These are phyloP conservation scores for Pteruthius melanotis DNA, from an alignment of 2,113 vertebrate genomes.

Conservation along the genomic window DNA sequence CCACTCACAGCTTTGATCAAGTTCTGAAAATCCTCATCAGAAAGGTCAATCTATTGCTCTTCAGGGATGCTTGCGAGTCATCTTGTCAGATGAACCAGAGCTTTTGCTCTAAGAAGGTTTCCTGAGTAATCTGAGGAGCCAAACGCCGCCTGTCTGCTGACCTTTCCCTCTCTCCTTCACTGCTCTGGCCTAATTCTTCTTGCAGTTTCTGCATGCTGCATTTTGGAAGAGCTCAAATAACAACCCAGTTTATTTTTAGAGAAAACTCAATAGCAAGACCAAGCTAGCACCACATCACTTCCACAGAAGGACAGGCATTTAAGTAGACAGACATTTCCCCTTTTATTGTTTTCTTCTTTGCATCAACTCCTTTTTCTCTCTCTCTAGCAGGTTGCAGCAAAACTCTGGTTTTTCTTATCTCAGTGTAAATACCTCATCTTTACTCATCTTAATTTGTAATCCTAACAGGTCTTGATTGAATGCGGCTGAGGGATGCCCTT, in stretches of 20 bases:
- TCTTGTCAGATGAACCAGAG: not conserved
- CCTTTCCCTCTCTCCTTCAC: not conserved
- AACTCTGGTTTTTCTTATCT: not conserved
- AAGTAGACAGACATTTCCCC: not conserved
- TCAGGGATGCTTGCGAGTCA: not conserved
- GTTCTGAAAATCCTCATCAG: not conserved
- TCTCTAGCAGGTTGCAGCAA: not conserved
- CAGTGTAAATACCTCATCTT: not conserved
- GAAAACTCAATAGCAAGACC: slow-evolving; percentile 5
- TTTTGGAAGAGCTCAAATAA: slow-evolving; percentile 28
- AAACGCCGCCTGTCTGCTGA: not conserved
- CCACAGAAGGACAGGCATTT: slow-evolving; percentile 6
- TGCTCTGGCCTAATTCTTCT: not conserved
- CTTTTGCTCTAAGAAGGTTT: not conserved
- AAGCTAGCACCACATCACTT: not conserved
- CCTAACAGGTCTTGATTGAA: not conserved
- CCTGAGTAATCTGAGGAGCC: slow-evolving; percentile 18
- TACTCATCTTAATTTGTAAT: not conserved
- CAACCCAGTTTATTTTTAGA: slow-evolving; percentile 46
- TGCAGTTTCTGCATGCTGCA: slow-evolving; percentile 16
- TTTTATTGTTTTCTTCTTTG: not conserved
- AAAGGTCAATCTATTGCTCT: not conserved
- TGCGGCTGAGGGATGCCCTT: not conserved
- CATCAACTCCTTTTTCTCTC: not conserved
- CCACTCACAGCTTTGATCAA: not conserved